Conservation (phyloP, 2,113 vertebrate genomes). For the Clinocottus analis region DNA sequence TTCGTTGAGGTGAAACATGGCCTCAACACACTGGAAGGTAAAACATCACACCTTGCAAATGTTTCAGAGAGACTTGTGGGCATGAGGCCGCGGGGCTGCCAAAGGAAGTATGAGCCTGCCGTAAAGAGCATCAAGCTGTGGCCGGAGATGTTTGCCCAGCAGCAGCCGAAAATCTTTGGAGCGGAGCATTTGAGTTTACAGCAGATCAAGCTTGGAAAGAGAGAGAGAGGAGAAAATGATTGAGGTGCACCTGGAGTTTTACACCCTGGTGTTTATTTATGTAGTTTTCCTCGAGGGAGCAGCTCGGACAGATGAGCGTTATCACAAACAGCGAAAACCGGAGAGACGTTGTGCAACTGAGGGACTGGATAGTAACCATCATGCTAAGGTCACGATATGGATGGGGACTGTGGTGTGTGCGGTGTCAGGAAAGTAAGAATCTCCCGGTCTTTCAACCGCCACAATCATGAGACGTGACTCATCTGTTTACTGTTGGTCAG, state of each 20-base stretch:
- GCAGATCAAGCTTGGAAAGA: conserved; percentile 45
- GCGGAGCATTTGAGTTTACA: conserved; percentile 28
- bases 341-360: neutral
- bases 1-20: conserved; percentile 21
- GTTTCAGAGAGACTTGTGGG: conserved; percentile 49
- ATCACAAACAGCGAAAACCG: neutral
- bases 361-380: neutral
- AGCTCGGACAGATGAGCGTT: neutral
- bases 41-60: conserved; percentile 53
- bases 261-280: conserved; percentile 33
- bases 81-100: conserved; percentile 32
- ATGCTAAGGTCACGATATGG: neutral
- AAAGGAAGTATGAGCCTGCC: conserved; percentile 41
- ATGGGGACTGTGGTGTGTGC: neutral
- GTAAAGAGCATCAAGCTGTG: conserved; percentile 32
- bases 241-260: conserved; percentile 59
- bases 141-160: conserved; percentile 48
- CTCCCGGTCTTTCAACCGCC: conserved; percentile 15
- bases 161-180: conserved; percentile 33
- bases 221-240: conserved; percentile 13
- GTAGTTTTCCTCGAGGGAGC: conserved; percentile 50
- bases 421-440: conserved; percentile 17
- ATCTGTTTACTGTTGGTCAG: conserved; percentile 46
- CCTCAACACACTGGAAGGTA: conserved; percentile 40
- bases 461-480: conserved; percentile 32